Percentiles rank a stretch among this genome's conserved stretches.
Evolutionary conservation across 2,797 vertebrate species (phyloP).

Genomic region (Scomberomorus guttatus): DNA sequence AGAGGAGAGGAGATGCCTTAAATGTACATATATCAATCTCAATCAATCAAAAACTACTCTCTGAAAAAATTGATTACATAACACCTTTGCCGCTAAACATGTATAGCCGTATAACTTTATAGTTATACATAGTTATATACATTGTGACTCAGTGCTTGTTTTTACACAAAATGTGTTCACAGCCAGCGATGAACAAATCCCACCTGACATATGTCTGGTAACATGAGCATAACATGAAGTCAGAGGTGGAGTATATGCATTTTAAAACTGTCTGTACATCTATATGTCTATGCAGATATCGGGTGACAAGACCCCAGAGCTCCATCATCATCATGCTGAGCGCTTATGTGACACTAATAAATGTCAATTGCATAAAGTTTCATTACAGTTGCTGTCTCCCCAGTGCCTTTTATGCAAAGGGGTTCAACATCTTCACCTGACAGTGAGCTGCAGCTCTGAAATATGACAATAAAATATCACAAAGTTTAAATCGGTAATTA

Average conservation of each 20-base stretch:
- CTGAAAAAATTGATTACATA: background rate
- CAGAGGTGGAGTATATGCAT: constrained; percentile 24
- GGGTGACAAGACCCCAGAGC: constrained; percentile 27
- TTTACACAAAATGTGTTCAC: constrained; percentile 7
- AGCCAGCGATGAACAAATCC: constrained; percentile 5
- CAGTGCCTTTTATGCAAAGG: constrained; percentile 36
- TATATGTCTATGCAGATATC: constrained; percentile 33
- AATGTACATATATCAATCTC: background rate
- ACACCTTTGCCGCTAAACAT: background rate
- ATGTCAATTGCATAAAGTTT: constrained; percentile 26
- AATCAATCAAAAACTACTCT: background rate
- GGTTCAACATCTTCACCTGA: constrained; percentile 15
- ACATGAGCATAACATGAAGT: constrained; percentile 49
- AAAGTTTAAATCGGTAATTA: background rate
- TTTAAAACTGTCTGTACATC: constrained; percentile 40
- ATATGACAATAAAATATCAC: background rate
- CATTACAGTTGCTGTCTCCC: constrained; percentile 4
- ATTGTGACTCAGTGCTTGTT: background rate
- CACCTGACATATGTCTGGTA: constrained; percentile 28
- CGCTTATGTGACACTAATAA: constrained; percentile 10
- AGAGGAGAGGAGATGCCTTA: constrained; percentile 4
- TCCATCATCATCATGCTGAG: constrained; percentile 2
- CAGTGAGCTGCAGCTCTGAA: background rate
- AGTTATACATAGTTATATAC: background rate
- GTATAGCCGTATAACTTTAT: background rate